These are phyloP conservation scores for Stenolophus ochropezus DNA, from an alignment of 2,888 invertebrate genomes.

Conservation along the genomic window DNA sequence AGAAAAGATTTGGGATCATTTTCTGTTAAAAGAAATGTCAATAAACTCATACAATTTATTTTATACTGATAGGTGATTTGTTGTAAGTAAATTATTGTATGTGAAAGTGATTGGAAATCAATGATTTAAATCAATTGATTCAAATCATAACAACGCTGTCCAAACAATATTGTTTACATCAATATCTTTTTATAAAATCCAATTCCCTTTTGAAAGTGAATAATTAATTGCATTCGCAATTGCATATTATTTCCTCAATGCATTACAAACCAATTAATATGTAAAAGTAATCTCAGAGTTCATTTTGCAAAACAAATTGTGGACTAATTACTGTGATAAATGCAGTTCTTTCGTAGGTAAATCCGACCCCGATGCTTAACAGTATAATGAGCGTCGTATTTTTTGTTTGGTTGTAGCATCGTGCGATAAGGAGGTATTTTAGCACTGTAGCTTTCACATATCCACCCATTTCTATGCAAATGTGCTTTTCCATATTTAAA, in stretches of 20 bases:
- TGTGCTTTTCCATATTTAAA: conserved; percentile 47
- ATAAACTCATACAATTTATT: too few species aligned
- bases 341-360: background rate
- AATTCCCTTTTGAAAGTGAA: too few species aligned
- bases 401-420: conserved; percentile 1
- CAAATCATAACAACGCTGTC: too few species aligned
- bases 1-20: too few species aligned
- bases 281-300: background rate
- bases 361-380: background rate
- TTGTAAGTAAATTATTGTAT: too few species aligned
- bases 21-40: too few species aligned
- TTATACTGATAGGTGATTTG: too few species aligned
- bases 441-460: conserved; percentile 39
- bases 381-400: conserved; percentile 9
- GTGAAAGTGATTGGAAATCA: too few species aligned
- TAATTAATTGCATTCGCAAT: too few species aligned
- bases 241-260: background rate
- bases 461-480: conserved; percentile 47
- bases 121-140: too few species aligned
- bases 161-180: too few species aligned
- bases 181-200: too few species aligned
- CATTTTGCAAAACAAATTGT: background rate
- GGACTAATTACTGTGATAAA: background rate
- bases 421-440: conserved; percentile 26
- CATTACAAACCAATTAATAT: background rate